Evolutionary conservation across 1,140 invertebrate species (phyloP), one percentile per base, ranked within the genome.

Genomic region (Parapsyche elsis): DNA sequence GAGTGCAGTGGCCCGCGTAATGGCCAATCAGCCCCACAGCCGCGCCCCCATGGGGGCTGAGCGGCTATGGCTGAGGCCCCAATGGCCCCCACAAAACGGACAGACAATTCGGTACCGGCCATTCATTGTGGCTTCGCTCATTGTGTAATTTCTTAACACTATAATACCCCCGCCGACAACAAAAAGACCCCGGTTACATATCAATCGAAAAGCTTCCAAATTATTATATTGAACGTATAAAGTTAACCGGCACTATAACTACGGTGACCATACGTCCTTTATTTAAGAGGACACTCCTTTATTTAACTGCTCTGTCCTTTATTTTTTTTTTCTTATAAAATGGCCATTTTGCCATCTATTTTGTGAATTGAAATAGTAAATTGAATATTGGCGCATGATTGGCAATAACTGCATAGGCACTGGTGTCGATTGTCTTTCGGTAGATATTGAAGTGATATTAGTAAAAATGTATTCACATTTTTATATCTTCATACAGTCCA

Each of bases 1-100:
- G 76, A 53, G 80, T 81, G 80, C 78, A 81, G 67, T 30, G 76
- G 44, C 49, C 64, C 80, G 76, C 46, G 76, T 81, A 81, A 81
- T 81, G 80, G 80, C 44, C 80, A 81, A 81, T 79, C 78, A 79
- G 9, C 75, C 80, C 74, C 24, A 21, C 45, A 9, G 38, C 78
- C 57, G 19, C 70, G 64, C 71, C 30, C 59, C 24, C 71, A 61
- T 12, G 16, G 38, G 9, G 71, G 71, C 16, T 46, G 10, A 49
- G 19, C 38, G 14, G n/a, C 38, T 38, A 14, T 16, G 5, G 21
- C 1, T 12, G 24, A 67, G 16, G 19, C 21, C 23, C 45, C 71
- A 73, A 45, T 49, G 71, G 23, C 64, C 24, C 24, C 64, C 1
- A 12, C 21, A 23, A n/a, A n/a, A 12, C 24, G 64, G 24, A 21